phyloP scores from a whole-genome alignment of 2,113 vertebrate species.

The Solea solea region DNA sequence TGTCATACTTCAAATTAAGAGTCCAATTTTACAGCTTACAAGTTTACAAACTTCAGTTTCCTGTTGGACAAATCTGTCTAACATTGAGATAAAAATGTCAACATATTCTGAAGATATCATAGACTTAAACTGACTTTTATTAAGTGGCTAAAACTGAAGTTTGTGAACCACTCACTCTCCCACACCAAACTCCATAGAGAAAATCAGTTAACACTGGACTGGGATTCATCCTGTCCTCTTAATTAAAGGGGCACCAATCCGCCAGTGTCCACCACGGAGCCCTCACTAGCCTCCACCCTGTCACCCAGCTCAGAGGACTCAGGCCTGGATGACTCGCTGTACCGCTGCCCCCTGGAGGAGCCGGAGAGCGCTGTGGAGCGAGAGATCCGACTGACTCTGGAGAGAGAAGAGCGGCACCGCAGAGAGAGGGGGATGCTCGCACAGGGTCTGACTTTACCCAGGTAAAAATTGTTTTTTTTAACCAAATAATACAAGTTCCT shows the following conservation, averaged over 20 bases:
- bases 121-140: too few relatives aligned
- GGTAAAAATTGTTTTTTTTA: constrained; percentile 31
- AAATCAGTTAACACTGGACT: too few relatives aligned
- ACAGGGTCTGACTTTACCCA: constrained; percentile 46
- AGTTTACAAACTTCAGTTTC: too few relatives aligned
- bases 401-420: constrained; percentile 74
- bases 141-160: too few relatives aligned
- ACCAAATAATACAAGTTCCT: too few relatives aligned
- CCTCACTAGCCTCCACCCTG: constrained; percentile 59
- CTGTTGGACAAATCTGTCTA: too few relatives aligned
- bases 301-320: constrained; percentile 77
- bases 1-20: neutral
- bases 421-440: constrained; percentile 65
- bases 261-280: constrained; percentile 33
- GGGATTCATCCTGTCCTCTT: constrained; percentile 8
- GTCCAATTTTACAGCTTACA: too few relatives aligned
- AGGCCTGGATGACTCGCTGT: constrained; percentile 63
- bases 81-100: too few relatives aligned
- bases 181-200: too few relatives aligned
- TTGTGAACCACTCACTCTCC: too few relatives aligned
- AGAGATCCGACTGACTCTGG: constrained; percentile 77
- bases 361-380: constrained; percentile 73
- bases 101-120: too few relatives aligned
- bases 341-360: constrained; percentile 65
- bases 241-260: constrained; percentile 50